These are phyloP conservation scores for Papilio demoleus DNA, from an alignment of 2,888 invertebrate genomes.

Conservation along the genomic window DNA sequence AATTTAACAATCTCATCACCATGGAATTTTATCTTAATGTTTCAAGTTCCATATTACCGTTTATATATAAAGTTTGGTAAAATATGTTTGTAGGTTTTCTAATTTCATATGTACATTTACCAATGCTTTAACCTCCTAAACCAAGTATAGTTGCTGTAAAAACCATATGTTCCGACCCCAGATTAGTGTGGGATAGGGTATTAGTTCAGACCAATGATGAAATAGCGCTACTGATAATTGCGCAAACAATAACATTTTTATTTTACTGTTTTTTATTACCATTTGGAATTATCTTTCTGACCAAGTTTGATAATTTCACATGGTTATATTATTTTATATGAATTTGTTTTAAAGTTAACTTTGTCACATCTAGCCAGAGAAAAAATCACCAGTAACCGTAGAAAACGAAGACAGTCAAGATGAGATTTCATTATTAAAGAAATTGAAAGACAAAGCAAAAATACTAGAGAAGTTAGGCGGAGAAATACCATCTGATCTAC, in stretches of 20 bases:
- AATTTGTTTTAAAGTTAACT: no score
- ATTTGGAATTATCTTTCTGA: slow-evolving; percentile 49
- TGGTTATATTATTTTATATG: slow-evolving; percentile 40
- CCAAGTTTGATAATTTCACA: slow-evolving; percentile 44
- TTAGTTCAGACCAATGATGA: slow-evolving; percentile 62
- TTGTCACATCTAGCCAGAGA: no score
- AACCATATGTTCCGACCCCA: no score
- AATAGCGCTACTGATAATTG: slow-evolving; percentile 58
- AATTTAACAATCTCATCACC: no score
- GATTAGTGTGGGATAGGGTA: no score
- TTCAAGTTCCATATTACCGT: no score
- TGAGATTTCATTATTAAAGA: slow-evolving; percentile 64
- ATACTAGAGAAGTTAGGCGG: slow-evolving; percentile 81
- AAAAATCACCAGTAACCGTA: slow-evolving; percentile 49
- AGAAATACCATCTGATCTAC: slow-evolving; percentile 76
- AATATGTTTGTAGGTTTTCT: no score
- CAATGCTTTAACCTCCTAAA: no score
- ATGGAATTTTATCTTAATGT: no score
- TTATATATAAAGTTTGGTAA: no score
- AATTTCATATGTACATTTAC: no score
- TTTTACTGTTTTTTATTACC: slow-evolving; percentile 45
- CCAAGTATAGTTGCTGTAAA: no score
- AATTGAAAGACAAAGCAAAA: slow-evolving; percentile 78
- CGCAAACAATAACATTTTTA: slow-evolving; percentile 56
- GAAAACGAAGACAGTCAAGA: slow-evolving; percentile 70